A percentile compares a stretch with the other conserved stretches of the same genome.
These are phyloP conservation scores for Lochmaea crataegi DNA, from an alignment of 2,888 invertebrate species.

Conservation along the genomic window DNA sequence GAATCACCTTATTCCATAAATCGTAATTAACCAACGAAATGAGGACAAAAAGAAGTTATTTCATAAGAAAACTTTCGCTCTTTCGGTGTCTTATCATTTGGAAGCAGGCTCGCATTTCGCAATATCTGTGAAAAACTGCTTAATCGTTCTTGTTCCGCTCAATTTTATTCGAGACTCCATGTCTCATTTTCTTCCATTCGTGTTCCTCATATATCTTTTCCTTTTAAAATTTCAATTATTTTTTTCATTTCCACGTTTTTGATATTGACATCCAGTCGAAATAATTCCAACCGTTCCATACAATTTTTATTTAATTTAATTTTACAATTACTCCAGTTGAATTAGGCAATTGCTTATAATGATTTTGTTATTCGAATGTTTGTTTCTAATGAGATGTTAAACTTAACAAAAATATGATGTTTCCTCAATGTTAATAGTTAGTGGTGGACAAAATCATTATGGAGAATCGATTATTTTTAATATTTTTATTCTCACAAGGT, in stretches of 20 bases:
- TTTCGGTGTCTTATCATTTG: conserved; percentile 27
- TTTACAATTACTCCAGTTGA: not conserved
- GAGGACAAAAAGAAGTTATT: conserved; percentile 10
- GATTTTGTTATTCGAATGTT: no score
- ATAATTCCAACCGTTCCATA: not conserved
- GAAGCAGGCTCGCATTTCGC: conserved; percentile 22
- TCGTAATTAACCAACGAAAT: conserved; percentile 25
- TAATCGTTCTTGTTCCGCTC: conserved; percentile 29
- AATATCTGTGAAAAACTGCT: conserved; percentile 26
- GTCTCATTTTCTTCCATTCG: conserved; percentile 5
- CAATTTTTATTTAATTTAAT: not conserved
- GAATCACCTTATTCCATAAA: conserved; percentile 19
- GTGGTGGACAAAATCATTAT: no score
- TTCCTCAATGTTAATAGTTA: no score
- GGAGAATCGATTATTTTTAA: no score
- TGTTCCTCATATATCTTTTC: conserved; percentile 9
- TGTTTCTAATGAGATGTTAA: no score
- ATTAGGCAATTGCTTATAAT: no score
- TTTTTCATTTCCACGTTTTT: not conserved
- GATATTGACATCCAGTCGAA: conserved; percentile 5
- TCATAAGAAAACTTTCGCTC: conserved; percentile 18
- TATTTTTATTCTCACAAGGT: no score
- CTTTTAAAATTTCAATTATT: conserved; percentile 2
- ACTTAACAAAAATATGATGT: no score
- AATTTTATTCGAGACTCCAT: conserved; percentile 16